phyloP scores from a whole-genome alignment of 2,797 vertebrate genomes.

The Nyctalus aviator region DNA sequence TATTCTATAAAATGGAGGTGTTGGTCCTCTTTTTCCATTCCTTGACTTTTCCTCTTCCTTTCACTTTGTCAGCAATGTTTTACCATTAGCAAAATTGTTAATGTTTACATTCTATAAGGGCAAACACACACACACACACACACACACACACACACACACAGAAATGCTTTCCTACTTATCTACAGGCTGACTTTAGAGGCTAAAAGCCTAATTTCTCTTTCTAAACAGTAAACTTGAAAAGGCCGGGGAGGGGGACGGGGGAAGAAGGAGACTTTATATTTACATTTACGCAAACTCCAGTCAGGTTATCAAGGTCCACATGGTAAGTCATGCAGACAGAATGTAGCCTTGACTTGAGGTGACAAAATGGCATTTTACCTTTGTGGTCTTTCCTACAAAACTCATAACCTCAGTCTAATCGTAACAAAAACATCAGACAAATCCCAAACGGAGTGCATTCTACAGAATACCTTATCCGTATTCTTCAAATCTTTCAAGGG shows the following conservation, averaged over 20 bases:
- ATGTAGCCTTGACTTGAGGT: not conserved
- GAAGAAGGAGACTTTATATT: not conserved
- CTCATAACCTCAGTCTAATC: not conserved
- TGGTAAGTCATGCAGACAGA: not conserved
- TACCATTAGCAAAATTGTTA: not conserved
- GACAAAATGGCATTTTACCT: not conserved
- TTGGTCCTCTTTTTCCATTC: not conserved
- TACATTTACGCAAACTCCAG: not conserved
- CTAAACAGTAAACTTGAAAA: not conserved
- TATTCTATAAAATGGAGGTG: not conserved
- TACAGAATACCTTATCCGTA: not conserved
- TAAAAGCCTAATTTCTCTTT: constrained; percentile 3
- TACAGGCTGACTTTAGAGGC: not conserved
- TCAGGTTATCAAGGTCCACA: not conserved
- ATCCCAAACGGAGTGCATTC: not conserved
- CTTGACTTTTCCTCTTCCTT: not conserved
- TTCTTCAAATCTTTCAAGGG: not conserved
- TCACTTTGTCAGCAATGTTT: not conserved
- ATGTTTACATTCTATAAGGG: not conserved
- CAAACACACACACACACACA: not conserved
- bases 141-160: not conserved
- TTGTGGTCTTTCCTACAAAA: not conserved
- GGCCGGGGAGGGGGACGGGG: not conserved
- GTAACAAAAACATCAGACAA: not conserved
- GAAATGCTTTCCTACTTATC: not conserved